Base-by-base conservation (phyloP, 2,797 vertebrate genomes). In the Danio jaintianensis region DNA sequence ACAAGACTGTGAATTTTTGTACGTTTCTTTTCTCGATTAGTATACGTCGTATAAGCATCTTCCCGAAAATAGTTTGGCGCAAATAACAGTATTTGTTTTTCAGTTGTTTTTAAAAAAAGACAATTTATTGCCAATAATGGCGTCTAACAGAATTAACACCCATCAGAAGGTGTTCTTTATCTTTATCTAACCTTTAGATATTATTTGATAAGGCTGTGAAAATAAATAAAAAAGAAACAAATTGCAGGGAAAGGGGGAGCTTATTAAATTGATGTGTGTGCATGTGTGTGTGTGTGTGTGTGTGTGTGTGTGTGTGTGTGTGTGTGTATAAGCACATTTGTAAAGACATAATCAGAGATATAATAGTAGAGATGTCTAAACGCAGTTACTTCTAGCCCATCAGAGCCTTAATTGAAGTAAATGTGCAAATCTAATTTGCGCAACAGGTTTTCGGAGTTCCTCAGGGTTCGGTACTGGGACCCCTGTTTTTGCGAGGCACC, bases 1-100 rank as follows among this genome's bases (percentile, higher is more conserved):
- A 82, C 84, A 86, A 92, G 89, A 94, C 93, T 94, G 93, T 94
- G 93, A 94, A 94, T 88, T 91, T 90, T 88, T 68, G 80, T 89
- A 66, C 81, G 2, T 75, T 84, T 18, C 12, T 74, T 84, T 74
- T 76, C 52, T 66, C 80, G 63, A 85, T 87, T 87, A 73, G 84
- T 85, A 85, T 91, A 79, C 88, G 88, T 89, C 85, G 78, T 72
- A 50, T n/a, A 42, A 58, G 22, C 73, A 80, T 73, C 66, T 55
- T 75, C 38, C 75, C 16, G 42, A 53, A 72, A 68, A 78, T 55
- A 43, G 85, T 80, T 84, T 81, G 62, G 84, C 86, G 71, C 59
- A 62, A 84, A 84, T 87, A 89, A 89, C 93, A 94, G 93, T 94
- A 93, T 94, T 94, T 90, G 85, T 85, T 89, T 83, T 86, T 85